These are phyloP conservation scores for Glaucidium brasilianum DNA, from an alignment of 2,113 vertebrate species.

Conservation along the genomic window DNA sequence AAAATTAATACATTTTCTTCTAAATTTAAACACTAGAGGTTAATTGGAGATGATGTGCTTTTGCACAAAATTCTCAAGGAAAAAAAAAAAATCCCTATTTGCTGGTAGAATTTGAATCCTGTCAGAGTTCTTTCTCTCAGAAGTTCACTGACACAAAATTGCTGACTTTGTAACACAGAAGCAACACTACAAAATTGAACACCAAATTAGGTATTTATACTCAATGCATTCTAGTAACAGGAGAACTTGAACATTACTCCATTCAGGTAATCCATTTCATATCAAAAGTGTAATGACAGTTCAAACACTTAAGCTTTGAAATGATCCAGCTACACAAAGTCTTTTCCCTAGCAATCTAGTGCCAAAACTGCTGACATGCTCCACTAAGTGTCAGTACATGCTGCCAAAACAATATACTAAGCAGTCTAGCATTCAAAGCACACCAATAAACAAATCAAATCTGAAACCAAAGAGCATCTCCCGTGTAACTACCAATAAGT, in stretches of 20 bases:
- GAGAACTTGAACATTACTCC: background rate
- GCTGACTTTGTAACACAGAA: background rate
- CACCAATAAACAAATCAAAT: background rate
- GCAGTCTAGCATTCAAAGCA: background rate
- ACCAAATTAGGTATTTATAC: background rate
- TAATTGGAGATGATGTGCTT: background rate
- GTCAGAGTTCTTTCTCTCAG: background rate
- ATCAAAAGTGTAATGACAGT: background rate
- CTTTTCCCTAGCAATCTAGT: background rate
- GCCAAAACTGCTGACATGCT: background rate
- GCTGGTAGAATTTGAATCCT: background rate
- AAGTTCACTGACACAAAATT: background rate
- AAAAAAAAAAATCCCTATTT: background rate
- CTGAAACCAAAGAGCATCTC: background rate
- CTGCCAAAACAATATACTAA: conserved; percentile 26
- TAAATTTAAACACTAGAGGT: background rate
- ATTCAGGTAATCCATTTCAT: background rate
- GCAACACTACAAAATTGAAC: background rate
- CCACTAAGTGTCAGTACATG: background rate
- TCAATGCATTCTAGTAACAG: background rate
- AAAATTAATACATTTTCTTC: background rate
- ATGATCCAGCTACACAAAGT: background rate
- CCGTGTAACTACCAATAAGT: background rate
- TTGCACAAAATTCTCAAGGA: background rate
- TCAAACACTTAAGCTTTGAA: background rate